These are phyloP conservation scores for Danio albolineatus DNA, from an alignment of 2,797 vertebrate species.

Conservation along the genomic window DNA sequence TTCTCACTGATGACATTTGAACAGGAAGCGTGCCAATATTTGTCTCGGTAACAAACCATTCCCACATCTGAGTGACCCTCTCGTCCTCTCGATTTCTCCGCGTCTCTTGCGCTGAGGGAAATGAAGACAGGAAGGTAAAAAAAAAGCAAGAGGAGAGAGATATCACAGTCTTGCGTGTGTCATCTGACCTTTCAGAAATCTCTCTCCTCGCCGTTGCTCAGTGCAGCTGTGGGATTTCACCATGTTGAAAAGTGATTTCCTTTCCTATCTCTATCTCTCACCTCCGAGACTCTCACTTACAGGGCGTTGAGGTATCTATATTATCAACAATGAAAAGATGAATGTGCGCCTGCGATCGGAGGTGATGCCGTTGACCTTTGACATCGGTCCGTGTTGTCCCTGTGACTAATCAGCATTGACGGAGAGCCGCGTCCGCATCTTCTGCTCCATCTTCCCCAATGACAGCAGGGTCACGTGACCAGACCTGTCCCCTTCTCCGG, in stretches of 20 bases:
- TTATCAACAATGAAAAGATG: constrained; percentile 2
- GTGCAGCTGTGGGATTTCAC: constrained; percentile 27
- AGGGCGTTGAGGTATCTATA: not conserved
- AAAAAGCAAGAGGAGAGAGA: constrained; percentile 52
- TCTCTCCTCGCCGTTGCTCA: constrained; percentile 20
- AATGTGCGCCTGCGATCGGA: constrained; percentile 6
- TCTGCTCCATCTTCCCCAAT: constrained; percentile 48
- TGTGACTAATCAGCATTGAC: constrained; percentile 30
- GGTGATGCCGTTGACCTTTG: constrained; percentile 21
- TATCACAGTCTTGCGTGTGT: constrained; percentile 59
- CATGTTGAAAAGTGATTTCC: constrained; percentile 38
- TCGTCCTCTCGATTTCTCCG: not conserved
- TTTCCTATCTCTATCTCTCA: constrained; percentile 15
- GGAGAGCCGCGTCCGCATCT: constrained; percentile 28
- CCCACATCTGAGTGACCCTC: not conserved
- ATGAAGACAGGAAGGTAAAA: constrained; percentile 54
- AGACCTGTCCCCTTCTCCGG: constrained; percentile 53
- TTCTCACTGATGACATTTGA: constrained; percentile 66
- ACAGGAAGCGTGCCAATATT: constrained; percentile 44
- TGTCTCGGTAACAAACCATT: constrained; percentile 43
- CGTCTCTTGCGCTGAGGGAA: constrained; percentile 37
- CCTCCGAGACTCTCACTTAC: constrained; percentile 21
- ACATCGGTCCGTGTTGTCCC: not conserved
- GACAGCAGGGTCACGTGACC: constrained; percentile 56
- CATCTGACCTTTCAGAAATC: constrained; percentile 62